Evolutionary conservation across 2,888 invertebrate genomes (phyloP), one percentile per base, ranked within the genome.

Genomic region (Ornithoptera alexandrae): DNA sequence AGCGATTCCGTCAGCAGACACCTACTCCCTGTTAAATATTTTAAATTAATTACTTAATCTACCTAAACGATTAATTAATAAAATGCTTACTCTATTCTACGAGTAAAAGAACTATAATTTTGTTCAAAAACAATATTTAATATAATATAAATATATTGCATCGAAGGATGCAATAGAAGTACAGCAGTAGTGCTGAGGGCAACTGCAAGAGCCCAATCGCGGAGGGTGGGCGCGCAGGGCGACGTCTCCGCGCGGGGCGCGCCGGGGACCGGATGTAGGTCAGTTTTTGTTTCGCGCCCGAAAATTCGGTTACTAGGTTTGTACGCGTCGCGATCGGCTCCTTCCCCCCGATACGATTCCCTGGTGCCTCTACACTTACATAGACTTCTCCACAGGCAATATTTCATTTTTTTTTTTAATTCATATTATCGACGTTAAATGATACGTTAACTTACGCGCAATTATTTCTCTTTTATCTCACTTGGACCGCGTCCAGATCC

Each of bases 221-320:
- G 79, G 84, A 88, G 86, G 88, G 87, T 87, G 87, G 87, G 81
- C 83, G 83, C 81, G 84, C 82, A 87, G 89, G 89, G 88, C 82
- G 80, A 78, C 84, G 87, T 82, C 86, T 85, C 84, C 78, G 81
- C 77, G 90, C 92, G 92, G 92, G 78, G 81, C 77, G 90, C 92
- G 92, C 91, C 85, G 85, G 90, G 91, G 91, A 88, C 89, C 87
- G 80, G 78, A 92, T 90, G 88, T 92, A 91, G 92, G 92, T 92
- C 92, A 92, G 90, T 90, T 92, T 92, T 92, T 92, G 92, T 92
- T 91, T 89, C 88, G 90, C 91, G 89, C 87, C 86, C 90, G 86
- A 92, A 92, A 39, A 90, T 92, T 92, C 92, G 92, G 92, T 92
- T 91, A 92, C 85, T 92, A 79, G 90, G 89, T 88, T 30, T 30